Base-by-base conservation (phyloP, 2,888 invertebrate genomes). In the Argynnis bischoffii region DNA sequence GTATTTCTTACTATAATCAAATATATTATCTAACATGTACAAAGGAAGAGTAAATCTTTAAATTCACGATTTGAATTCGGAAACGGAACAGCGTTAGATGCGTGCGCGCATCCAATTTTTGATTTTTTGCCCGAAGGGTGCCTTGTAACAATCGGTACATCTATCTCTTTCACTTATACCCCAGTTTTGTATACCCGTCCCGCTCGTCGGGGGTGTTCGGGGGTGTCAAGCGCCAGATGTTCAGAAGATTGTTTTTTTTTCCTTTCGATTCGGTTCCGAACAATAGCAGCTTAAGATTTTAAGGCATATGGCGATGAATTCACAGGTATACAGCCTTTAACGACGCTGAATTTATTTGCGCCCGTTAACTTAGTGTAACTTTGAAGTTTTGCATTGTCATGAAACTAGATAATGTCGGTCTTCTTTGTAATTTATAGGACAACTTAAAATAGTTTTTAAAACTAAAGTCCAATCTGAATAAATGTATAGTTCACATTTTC, bases 191-290 rank as follows among this genome's bases (percentile, higher is more conserved):
- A 73, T 72, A 6, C 15, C 76, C 47, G 71, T 84, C 82, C 76
- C 81, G 48, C 70, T 78, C 75, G 67, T 55, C 78, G 82, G 80
- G 84, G 84, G 82, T 78, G 81, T 78, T 74, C 76, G 78, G 81
- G 85, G 83, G 84, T 82, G 84, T 78, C 76, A 71, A 75, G 71
- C 81, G 83, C 81, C 87, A 87, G 87, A 87, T 87, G 87, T 86
- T 86, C 74, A 70, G 74, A 71, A 74, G 77, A 77, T 80, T 79
- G 79, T 81, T 78, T 80, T 77, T 81, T 76, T 75, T 74, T 74
- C 75, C 73, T 72, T 80, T 81, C 79, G 81, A 76, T 79, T 83
- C 79, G 78, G 79, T 75, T 74, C 75, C 69, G 79, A 79, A 86
- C 86, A 86, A 86, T 86, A 83, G 80, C 63, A 75, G 74, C 74